Conservation (phyloP, 2,113 vertebrate species). For the Cyprinodon brontotheroides region DNA sequence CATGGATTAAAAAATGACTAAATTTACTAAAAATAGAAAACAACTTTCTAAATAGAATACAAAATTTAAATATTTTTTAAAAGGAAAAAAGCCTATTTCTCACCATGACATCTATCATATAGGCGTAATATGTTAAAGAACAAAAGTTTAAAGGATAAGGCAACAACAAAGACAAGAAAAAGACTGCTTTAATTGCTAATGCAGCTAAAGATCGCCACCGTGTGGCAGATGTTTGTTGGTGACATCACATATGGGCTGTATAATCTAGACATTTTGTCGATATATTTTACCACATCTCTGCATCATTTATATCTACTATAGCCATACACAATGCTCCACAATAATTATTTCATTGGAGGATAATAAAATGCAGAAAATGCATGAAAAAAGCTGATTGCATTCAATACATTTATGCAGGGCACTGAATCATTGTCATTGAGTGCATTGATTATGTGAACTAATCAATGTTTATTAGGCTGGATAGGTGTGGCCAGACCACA, state of each 20-base stretch:
- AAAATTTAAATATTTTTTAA: neutral
- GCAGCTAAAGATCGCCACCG: slow-evolving; percentile 71
- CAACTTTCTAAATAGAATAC: neutral
- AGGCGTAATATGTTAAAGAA: neutral
- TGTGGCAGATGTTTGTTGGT: slow-evolving; percentile 27
- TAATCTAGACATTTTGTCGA: slow-evolving; percentile 54
- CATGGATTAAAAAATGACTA: too few species aligned
- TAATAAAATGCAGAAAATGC: slow-evolving; percentile 64
- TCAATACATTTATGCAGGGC: slow-evolving; percentile 75
- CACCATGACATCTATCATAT: too few species aligned
- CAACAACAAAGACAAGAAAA: slow-evolving; percentile 3
- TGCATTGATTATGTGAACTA: slow-evolving; percentile 74
- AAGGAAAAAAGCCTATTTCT: neutral
- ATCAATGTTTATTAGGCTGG: slow-evolving; percentile 74
- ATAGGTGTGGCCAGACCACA: slow-evolving; percentile 54
- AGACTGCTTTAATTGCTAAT: neutral
- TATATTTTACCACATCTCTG: slow-evolving; percentile 51
- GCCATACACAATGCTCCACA: slow-evolving; percentile 34
- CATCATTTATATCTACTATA: slow-evolving; percentile 51
- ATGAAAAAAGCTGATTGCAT: slow-evolving; percentile 64
- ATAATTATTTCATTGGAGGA: slow-evolving; percentile 57
- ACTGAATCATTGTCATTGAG: slow-evolving; percentile 80
- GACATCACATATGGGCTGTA: neutral
- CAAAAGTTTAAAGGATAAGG: neutral
- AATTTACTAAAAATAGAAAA: neutral